Evolutionary conservation across 2,888 invertebrate species (phyloP).

Genomic region (Phragmatobia fuliginosa): DNA sequence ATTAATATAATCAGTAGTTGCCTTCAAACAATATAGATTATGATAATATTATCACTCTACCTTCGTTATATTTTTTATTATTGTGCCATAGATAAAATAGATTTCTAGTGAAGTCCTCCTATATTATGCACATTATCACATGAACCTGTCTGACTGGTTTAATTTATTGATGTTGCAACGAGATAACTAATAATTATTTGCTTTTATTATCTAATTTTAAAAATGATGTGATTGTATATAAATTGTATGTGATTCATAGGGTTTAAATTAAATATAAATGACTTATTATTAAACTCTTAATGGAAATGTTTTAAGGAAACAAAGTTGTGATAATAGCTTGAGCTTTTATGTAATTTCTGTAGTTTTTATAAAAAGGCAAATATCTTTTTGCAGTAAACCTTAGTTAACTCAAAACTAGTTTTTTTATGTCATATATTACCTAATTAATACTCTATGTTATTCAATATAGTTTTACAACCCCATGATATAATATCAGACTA

Average conservation of each 20-base stretch:
- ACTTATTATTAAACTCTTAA: too few relatives aligned
- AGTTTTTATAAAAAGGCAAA: too few relatives aligned
- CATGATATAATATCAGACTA: too few relatives aligned
- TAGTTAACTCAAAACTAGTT: too few relatives aligned
- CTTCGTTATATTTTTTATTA: constrained; percentile 23
- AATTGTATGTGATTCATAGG: not conserved
- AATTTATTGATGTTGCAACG: not conserved
- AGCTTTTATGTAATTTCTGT: too few relatives aligned
- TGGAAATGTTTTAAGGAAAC: too few relatives aligned
- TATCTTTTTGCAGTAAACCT: too few relatives aligned
- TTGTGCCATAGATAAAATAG: too few relatives aligned
- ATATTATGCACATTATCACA: not conserved
- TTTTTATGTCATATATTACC: too few relatives aligned
- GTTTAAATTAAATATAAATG: not conserved
- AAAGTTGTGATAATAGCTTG: too few relatives aligned
- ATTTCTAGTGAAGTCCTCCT: not conserved
- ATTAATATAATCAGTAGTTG: constrained; percentile 22
- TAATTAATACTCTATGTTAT: too few relatives aligned
- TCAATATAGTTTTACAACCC: too few relatives aligned
- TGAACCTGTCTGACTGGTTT: not conserved
- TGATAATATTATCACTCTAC: constrained; percentile 30
- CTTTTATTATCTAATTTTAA: not conserved
- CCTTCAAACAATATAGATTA: not conserved
- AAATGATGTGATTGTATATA: not conserved
- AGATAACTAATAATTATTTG: not conserved